Percentiles rank a stretch among this genome's conserved stretches.
Evolutionary conservation across 2,113 vertebrate species (phyloP).

Genomic region (Gallinago undulata): DNA sequence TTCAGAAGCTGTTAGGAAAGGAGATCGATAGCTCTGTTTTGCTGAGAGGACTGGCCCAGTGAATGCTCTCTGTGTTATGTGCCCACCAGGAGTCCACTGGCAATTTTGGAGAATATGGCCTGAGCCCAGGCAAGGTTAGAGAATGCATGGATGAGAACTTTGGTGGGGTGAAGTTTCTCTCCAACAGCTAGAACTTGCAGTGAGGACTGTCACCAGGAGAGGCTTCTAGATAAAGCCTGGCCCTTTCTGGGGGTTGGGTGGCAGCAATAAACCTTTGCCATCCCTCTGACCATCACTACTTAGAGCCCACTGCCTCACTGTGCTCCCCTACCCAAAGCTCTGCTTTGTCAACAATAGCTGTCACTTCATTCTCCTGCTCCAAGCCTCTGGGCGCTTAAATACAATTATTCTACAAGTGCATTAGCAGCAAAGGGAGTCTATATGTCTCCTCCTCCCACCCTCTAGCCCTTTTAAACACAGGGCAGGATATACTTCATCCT

Average conservation of each 20-base stretch:
- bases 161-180: background rate
- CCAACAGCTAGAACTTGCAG: background rate
- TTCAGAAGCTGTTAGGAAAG: background rate
- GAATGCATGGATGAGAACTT: background rate
- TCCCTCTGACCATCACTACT: background rate
- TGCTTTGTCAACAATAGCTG: background rate
- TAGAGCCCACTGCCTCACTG: background rate
- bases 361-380: background rate
- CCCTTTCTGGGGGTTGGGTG: background rate
- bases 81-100: background rate
- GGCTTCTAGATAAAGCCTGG: background rate
- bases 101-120: background rate
- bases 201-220: background rate
- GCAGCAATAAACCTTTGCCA: background rate
- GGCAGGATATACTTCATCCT: background rate
- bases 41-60: background rate
- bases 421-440: background rate
- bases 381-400: background rate
- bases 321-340: background rate
- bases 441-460: background rate
- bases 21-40: fast-evolving
- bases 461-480: background rate
- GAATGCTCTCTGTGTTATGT: background rate
- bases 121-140: background rate
- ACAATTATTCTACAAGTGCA: background rate